These are phyloP conservation scores for Macrotis lagotis DNA, from an alignment of 2,113 vertebrate genomes.

Conservation along the genomic window DNA sequence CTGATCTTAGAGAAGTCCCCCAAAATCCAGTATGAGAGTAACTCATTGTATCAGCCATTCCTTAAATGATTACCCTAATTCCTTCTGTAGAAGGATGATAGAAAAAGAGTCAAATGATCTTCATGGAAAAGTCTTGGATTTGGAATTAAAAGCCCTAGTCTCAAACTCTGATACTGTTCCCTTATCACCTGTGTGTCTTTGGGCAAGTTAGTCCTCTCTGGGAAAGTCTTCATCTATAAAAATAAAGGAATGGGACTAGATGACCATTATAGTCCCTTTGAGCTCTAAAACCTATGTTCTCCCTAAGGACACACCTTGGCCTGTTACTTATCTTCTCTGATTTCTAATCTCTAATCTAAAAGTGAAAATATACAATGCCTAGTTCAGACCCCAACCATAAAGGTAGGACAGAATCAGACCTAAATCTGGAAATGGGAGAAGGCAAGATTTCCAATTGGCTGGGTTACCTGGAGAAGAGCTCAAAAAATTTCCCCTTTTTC, in stretches of 20 bases:
- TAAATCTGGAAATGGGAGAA: background rate
- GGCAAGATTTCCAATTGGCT: background rate
- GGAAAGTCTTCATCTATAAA: background rate
- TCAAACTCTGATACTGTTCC: background rate
- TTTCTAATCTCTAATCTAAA: background rate
- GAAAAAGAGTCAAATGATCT: background rate
- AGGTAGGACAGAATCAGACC: background rate
- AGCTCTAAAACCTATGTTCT: background rate
- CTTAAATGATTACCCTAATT: background rate
- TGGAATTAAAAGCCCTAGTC: background rate
- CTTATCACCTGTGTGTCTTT: background rate
- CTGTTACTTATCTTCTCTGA: background rate
- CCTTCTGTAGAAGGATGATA: background rate
- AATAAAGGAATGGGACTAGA: background rate
- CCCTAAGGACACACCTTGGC: background rate
- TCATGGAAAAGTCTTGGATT: background rate
- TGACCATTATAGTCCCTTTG: background rate
- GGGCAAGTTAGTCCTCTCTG: background rate
- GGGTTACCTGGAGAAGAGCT: background rate
- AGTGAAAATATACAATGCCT: background rate
- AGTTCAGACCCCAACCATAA: background rate
- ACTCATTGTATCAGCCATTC: background rate
- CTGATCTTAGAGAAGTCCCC: background rate
- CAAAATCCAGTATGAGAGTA: background rate
- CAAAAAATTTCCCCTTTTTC: conserved; percentile 46